Percentiles rank a stretch among this genome's conserved stretches.
phyloP scores from a whole-genome alignment of 2,797 vertebrate genomes.

The Neosilurus mollespiculum region DNA sequence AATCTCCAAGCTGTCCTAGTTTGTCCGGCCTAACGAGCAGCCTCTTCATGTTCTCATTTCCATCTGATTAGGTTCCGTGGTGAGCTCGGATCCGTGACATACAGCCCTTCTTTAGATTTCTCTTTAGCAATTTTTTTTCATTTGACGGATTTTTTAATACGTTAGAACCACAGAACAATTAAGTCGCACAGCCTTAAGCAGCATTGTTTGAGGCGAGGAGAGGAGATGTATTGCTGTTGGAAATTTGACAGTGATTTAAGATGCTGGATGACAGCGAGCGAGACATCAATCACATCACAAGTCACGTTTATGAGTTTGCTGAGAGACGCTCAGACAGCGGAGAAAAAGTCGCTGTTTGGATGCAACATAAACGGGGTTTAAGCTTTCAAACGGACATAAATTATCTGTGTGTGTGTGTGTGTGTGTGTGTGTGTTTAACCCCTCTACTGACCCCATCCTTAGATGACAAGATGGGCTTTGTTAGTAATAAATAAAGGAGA shows the following conservation, averaged over 20 bases:
- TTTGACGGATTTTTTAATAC: background rate
- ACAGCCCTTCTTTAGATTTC: constrained; percentile 48
- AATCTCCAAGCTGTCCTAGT: constrained; percentile 61
- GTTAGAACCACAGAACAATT: constrained; percentile 36
- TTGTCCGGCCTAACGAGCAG: constrained; percentile 55
- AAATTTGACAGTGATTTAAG: constrained; percentile 38
- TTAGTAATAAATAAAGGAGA: background rate
- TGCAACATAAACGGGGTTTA: constrained; percentile 4
- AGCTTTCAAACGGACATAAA: constrained; percentile 26
- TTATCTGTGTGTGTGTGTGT: background rate
- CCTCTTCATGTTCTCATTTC: constrained; percentile 60
- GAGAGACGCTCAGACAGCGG: constrained; percentile 11
- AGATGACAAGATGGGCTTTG: background rate
- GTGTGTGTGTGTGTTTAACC: background rate
- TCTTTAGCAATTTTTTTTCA: constrained; percentile 21
- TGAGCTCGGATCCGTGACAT: constrained; percentile 50
- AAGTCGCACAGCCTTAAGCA: constrained; percentile 35
- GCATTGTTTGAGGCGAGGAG: background rate
- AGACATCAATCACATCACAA: constrained; percentile 20
- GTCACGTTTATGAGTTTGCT: constrained; percentile 29
- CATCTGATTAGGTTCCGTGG: constrained; percentile 55
- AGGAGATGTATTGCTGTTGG: constrained; percentile 4
- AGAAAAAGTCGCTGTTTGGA: constrained; percentile 13
- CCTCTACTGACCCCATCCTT: background rate
- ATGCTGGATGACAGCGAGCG: background rate